These are phyloP conservation scores for Dendrolimus kikuchii DNA, from an alignment of 1,140 invertebrate species.

Conservation along the genomic window DNA sequence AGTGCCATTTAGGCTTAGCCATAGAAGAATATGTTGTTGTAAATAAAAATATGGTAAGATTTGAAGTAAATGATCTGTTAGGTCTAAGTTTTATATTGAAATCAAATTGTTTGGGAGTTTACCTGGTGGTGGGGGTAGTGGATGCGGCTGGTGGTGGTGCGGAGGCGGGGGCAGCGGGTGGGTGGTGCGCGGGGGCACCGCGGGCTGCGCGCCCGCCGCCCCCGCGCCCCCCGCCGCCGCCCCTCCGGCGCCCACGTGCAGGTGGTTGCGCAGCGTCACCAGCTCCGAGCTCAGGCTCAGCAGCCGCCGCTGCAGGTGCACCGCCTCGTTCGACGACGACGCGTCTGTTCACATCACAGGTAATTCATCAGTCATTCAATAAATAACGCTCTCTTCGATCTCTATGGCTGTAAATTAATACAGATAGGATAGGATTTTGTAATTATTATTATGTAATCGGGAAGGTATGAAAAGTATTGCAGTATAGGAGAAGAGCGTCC, in stretches of 20 bases:
- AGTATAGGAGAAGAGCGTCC: too few relatives aligned
- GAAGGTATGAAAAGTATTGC: too few relatives aligned
- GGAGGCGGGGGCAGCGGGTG: conserved; percentile 29
- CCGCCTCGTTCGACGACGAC: conserved; percentile 93
- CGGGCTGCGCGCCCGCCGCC: conserved; percentile 40
- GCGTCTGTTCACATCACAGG: conserved; percentile 79
- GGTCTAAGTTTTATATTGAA: too few relatives aligned
- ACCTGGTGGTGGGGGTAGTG: conserved; percentile 20
- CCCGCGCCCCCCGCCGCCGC: conserved; percentile 33
- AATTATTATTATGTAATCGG: too few relatives aligned
- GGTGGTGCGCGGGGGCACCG: conserved; percentile 65
- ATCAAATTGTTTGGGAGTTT: neutral
- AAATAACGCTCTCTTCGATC: neutral
- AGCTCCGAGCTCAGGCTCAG: conserved; percentile 91
- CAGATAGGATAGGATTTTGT: too few relatives aligned
- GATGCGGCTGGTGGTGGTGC: conserved; percentile 53
- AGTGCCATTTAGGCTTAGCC: too few relatives aligned
- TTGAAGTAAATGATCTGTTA: too few relatives aligned
- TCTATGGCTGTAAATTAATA: too few relatives aligned
- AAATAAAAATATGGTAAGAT: too few relatives aligned
- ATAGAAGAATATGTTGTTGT: too few relatives aligned
- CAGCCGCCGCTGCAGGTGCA: conserved; percentile 90
- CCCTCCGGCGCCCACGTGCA: conserved; percentile 78
- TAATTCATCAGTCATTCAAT: neutral
- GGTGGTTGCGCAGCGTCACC: conserved; percentile 88